These are phyloP conservation scores for Trichomycterus rosablanca DNA, from an alignment of 2,113 vertebrate species.

Conservation along the genomic window DNA sequence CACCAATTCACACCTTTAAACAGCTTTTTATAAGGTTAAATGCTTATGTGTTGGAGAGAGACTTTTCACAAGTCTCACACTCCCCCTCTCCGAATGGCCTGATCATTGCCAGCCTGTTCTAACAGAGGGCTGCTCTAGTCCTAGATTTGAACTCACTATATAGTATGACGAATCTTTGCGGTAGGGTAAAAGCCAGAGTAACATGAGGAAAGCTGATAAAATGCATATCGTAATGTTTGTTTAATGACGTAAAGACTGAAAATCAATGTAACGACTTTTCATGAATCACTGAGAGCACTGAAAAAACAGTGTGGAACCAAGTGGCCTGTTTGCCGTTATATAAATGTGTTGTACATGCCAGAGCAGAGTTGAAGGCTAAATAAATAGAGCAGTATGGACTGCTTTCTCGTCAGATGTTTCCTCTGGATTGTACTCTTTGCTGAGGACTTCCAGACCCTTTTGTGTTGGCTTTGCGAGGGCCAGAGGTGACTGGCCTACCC, in stretches of 20 bases:
- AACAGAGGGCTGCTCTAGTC: too few relatives aligned
- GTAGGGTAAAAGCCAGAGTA: constrained; percentile 13
- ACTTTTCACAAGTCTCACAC: too few relatives aligned
- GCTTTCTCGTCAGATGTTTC: constrained; percentile 32
- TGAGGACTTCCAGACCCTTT: constrained; percentile 39
- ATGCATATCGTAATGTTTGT: constrained; percentile 26
- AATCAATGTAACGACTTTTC: constrained; percentile 34
- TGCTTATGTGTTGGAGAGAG: too few relatives aligned
- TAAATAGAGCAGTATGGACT: constrained; percentile 9
- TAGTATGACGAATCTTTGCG: constrained; percentile 4
- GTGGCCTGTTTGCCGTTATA: constrained; percentile 22
- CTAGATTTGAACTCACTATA: constrained; percentile 25
- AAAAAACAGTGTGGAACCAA: constrained; percentile 21
- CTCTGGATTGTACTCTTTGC: constrained; percentile 24
- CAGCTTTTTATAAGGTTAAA: too few relatives aligned
- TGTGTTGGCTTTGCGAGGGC: constrained; percentile 4
- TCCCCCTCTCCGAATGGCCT: too few relatives aligned
- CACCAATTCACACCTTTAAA: too few relatives aligned
- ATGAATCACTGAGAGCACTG: constrained; percentile 25
- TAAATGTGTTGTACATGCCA: constrained; percentile 21
- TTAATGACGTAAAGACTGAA: constrained; percentile 26
- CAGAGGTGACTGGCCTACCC: constrained; percentile 41
- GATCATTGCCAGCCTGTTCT: too few relatives aligned
- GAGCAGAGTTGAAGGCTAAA: constrained; percentile 9
- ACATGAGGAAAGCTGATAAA: constrained; percentile 18